Evolutionary conservation across 2,797 vertebrate genomes (phyloP), one percentile per base, ranked within the genome.

Genomic region (Glyptemys insculpta): DNA sequence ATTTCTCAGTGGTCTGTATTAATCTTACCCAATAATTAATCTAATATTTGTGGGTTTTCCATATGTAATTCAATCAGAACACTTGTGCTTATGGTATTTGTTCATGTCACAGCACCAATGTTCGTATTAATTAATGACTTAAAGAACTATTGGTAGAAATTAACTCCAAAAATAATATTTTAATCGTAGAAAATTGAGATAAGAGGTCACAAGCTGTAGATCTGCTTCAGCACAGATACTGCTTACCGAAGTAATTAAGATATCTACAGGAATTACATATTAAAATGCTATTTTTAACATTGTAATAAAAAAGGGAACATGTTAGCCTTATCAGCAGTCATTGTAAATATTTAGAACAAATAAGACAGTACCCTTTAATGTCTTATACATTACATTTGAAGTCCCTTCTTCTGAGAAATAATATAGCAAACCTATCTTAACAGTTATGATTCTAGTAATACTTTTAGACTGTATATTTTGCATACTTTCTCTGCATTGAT

Each of bases 341-440:
- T 59, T 79, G 49, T 44, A 93, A 92, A 89, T 62, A 86, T 85
- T 31, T 31, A 82, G 49, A 90, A 72, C 79, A 83, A 25, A 8
- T 74, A 85, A 89, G 5, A 1, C 2, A 78, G 57, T 95, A 79
- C 87, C 0, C n/a, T 93, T 89, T 84, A 72, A 91, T 83, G 57
- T 92, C 65, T 54, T 78, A 23, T 0, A 62, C 81, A 29, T 23
- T 29, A 50, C 5, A 41, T 79, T 85, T 86, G 81, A 74, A 86
- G 5, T 91, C 92, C 25, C 37, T 83, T 86, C 6, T 91, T 93
- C 53, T 68, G 57, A 82, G 5, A 87, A 2, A 59, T 54, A 88
- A 93, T 54, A 54, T 1, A 85, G 7, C 1, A 91, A 81, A 72
- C 25, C 2, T 0, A 0, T 49, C n/a, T 83, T 59, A 85, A 83